Conservation (phyloP, 2,113 vertebrate species). For the Atractosteus spatula region DNA sequence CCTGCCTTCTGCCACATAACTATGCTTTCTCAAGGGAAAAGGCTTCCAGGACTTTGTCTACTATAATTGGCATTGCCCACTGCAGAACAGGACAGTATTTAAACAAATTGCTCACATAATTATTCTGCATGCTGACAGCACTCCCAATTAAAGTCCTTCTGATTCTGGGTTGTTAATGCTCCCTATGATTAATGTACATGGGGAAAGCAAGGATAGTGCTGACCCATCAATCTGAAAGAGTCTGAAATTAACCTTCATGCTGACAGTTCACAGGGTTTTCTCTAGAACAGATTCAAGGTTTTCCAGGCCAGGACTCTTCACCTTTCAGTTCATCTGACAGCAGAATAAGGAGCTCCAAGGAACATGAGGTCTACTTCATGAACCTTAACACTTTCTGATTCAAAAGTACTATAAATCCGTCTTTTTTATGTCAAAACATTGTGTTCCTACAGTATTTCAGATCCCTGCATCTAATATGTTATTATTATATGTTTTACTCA, state of each 20-base stretch:
- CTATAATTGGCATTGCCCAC: background rate
- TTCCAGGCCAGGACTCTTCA: background rate
- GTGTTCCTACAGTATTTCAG: too few species aligned
- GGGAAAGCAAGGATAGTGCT: background rate
- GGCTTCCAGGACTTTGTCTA: background rate
- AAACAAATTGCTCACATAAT: slow-evolving; percentile 3
- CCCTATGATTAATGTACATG: background rate
- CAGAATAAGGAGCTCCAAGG: too few species aligned
- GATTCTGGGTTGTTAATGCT: background rate
- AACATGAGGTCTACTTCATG: too few species aligned
- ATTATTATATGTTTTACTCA: too few species aligned
- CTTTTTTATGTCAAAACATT: too few species aligned
- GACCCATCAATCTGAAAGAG: background rate
- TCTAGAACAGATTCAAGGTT: background rate
- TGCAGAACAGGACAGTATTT: slow-evolving; percentile 1
- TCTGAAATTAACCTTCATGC: background rate
- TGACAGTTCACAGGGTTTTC: background rate
- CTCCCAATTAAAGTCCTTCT: slow-evolving; percentile 1
- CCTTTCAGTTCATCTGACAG: background rate
- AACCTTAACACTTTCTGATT: too few species aligned
- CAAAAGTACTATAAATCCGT: too few species aligned
- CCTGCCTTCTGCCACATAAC: background rate
- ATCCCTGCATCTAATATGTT: too few species aligned
- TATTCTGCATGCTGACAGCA: slow-evolving; percentile 1
- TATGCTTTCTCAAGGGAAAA: background rate